Evolutionary conservation across 2,113 vertebrate species (phyloP).

Genomic region (Heptranchias perlo): DNA sequence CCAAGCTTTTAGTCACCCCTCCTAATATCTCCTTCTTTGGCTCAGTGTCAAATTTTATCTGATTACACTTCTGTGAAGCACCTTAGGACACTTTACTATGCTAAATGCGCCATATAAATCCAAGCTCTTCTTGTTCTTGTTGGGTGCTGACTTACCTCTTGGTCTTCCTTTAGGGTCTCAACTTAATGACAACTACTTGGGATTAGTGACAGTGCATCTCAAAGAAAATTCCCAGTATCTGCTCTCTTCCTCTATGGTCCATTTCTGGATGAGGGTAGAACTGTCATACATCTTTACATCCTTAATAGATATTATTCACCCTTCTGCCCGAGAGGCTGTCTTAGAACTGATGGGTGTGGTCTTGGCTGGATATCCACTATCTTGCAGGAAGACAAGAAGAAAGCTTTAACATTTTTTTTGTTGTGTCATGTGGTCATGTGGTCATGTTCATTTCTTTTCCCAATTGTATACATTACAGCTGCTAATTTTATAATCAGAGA

Average conservation of each 20-base stretch:
- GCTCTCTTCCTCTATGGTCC: neutral
- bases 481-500: neutral
- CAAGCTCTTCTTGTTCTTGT: neutral
- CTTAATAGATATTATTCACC: neutral
- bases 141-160: neutral
- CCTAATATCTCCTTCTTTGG: neutral
- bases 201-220: neutral
- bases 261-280: neutral
- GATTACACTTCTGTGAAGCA: neutral
- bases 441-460: neutral
- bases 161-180: neutral
- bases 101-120: neutral
- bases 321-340: neutral
- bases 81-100: neutral
- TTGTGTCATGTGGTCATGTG: neutral
- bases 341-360: neutral
- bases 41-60: neutral
- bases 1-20: neutral
- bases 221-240: neutral
- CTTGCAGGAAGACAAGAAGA: neutral
- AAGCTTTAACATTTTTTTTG: neutral
- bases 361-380: neutral
- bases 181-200: neutral
- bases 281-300: neutral
- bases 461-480: neutral